These are phyloP conservation scores for Musca domestica DNA, from an alignment of 1,140 invertebrate species.

Conservation along the genomic window DNA sequence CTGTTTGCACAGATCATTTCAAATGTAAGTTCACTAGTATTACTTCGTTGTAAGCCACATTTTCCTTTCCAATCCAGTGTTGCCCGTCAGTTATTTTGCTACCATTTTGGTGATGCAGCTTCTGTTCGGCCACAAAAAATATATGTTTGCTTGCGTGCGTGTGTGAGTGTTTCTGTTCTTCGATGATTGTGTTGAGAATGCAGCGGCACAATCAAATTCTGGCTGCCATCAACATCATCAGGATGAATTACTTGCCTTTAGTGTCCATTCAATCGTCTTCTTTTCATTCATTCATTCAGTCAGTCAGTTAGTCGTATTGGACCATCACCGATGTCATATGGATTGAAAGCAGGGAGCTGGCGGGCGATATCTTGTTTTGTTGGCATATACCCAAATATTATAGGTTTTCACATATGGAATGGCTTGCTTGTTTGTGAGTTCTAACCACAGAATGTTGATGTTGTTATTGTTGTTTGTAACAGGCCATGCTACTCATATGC, in stretches of 20 bases:
- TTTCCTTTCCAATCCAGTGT: too few species aligned
- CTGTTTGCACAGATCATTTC: too few species aligned
- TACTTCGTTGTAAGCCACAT: too few species aligned
- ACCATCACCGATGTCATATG: neutral
- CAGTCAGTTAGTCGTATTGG: constrained; percentile 13
- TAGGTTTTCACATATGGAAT: neutral
- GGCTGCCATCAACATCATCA: constrained; percentile 21
- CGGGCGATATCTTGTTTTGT: neutral
- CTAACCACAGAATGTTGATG: constrained; percentile 5
- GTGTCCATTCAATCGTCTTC: constrained; percentile 17
- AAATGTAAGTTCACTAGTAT: too few species aligned
- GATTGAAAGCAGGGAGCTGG: too few species aligned
- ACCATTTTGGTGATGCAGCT: too few species aligned
- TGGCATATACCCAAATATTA: constrained; percentile 20
- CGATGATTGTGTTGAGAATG: neutral
- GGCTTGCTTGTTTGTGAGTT: too few species aligned
- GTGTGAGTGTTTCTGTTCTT: too few species aligned
- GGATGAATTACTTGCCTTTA: constrained; percentile 21
- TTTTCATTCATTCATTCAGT: constrained; percentile 14
- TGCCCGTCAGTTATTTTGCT: too few species aligned
- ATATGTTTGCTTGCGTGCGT: too few species aligned
- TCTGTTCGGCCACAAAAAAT: too few species aligned
- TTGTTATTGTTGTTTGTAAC: neutral
- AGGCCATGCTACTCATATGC: too few species aligned
- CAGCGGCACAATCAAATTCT: constrained; percentile 20